Conservation (phyloP, 1,140 invertebrate species). For the Panulirus ornatus region DNA sequence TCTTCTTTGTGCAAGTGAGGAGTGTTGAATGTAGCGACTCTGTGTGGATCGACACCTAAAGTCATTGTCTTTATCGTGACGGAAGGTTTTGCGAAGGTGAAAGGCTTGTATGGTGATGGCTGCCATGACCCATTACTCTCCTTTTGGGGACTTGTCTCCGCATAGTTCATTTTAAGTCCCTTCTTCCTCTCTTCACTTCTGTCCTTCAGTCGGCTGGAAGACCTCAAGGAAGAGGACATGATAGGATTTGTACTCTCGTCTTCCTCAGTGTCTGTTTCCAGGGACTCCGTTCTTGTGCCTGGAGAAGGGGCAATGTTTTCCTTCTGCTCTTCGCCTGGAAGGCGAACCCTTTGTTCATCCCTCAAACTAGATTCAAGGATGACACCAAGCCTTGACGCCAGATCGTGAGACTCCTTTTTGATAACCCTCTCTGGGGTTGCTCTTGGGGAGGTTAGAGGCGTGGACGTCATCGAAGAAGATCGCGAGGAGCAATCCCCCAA, state of each 20-base stretch:
- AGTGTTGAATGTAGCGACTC: neutral
- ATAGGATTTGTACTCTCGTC: neutral
- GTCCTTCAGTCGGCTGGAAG: slow-evolving; percentile 33
- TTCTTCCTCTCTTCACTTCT: slow-evolving; percentile 36
- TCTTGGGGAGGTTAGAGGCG: slow-evolving; percentile 67
- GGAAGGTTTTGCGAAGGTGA: slow-evolving; percentile 39
- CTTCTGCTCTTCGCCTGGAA: slow-evolving; percentile 36
- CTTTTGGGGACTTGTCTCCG: neutral
- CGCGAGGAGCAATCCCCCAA: slow-evolving; percentile 62
- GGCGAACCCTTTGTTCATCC: neutral
- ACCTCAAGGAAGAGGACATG: slow-evolving; percentile 23
- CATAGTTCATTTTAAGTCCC: slow-evolving; percentile 9
- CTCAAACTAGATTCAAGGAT: slow-evolving; percentile 28
- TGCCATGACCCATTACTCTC: slow-evolving; percentile 7
- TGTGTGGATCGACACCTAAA: neutral
- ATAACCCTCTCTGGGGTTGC: slow-evolving; percentile 56
- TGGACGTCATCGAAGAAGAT: slow-evolving; percentile 61
- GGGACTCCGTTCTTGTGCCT: neutral
- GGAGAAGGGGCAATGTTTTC: slow-evolving; percentile 52
- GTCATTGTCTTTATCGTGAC: slow-evolving; percentile 48
- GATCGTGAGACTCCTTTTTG: slow-evolving; percentile 30
- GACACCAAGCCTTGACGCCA: slow-evolving; percentile 30
- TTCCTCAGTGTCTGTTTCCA: neutral
- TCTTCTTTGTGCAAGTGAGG: neutral
- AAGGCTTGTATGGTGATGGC: slow-evolving; percentile 17